Conservation (phyloP, 1,140 invertebrate genomes). For the Centruroides sculpturatus region DNA sequence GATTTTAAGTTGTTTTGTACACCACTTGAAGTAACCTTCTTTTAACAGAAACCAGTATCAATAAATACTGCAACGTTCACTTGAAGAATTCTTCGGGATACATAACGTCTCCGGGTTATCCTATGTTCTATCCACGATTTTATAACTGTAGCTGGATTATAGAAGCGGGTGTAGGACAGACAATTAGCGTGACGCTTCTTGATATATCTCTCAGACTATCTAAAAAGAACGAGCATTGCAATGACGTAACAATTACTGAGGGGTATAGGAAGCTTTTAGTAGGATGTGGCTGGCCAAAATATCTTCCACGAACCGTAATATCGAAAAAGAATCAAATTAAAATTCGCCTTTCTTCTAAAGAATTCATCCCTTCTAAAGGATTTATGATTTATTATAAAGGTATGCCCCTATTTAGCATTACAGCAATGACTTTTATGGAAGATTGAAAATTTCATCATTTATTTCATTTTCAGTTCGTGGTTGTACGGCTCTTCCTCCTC, state of each 20-base stretch:
- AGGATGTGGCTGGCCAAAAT: constrained; percentile 29
- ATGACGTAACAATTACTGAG: constrained; percentile 29
- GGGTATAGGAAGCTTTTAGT: constrained; percentile 29
- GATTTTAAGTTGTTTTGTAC: too few relatives aligned
- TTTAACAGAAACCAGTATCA: constrained; percentile 3
- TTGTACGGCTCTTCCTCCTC: constrained; percentile 38
- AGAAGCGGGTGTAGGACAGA: constrained; percentile 33
- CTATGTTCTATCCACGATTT: constrained; percentile 38
- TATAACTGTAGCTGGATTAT: constrained; percentile 37
- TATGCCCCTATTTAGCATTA: constrained; percentile 14
- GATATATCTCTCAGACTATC: constrained; percentile 38
- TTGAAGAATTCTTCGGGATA: constrained; percentile 29
- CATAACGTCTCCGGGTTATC: constrained; percentile 45
- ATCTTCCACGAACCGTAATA: constrained; percentile 26
- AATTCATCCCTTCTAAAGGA: constrained; percentile 26
- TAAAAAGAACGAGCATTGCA: constrained; percentile 35
- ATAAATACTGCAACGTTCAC: constrained; percentile 10
- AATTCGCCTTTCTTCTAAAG: neutral
- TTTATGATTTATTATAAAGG: constrained; percentile 41
- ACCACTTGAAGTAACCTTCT: neutral
- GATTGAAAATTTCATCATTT: too few relatives aligned
- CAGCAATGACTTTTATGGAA: too few relatives aligned
- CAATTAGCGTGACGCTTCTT: constrained; percentile 36
- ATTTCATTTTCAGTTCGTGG: constrained; percentile 33
- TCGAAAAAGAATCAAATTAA: constrained; percentile 31